These are phyloP conservation scores for Notiomystis cincta DNA, from an alignment of 2,113 vertebrate species.

Conservation along the genomic window DNA sequence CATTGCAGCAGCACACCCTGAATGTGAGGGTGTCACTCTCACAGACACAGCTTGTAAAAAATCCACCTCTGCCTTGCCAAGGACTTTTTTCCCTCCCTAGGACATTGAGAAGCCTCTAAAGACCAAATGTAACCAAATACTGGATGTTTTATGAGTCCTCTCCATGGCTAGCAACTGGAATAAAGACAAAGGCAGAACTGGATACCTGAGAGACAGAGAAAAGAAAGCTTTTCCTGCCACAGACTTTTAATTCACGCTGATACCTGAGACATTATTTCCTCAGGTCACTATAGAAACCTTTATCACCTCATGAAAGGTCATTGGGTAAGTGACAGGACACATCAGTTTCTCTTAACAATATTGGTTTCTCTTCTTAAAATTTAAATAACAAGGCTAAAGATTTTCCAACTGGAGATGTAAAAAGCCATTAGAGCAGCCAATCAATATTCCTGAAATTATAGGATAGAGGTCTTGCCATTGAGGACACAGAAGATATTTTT, in stretches of 20 bases:
- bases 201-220: conserved; percentile 37
- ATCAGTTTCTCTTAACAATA: conserved; percentile 29
- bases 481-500: neutral
- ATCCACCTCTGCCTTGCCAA: neutral
- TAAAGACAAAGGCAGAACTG: conserved; percentile 40
- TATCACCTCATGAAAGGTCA: conserved; percentile 41
- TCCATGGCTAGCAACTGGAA: neutral
- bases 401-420: conserved; percentile 24
- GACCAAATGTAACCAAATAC: conserved; percentile 53
- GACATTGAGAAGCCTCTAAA: neutral
- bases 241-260: conserved; percentile 43
- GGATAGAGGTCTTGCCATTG: neutral
- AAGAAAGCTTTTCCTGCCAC: conserved; percentile 31
- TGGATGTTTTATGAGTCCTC: conserved; percentile 8
- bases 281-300: conserved; percentile 41
- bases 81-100: neutral
- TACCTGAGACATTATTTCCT: conserved; percentile 43
- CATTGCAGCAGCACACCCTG: neutral
- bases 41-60: neutral
- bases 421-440: conserved; percentile 25
- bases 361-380: conserved; percentile 49
- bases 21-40: neutral
- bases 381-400: conserved; percentile 42
- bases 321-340: conserved; percentile 6
- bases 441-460: conserved; percentile 47